Evolutionary conservation across 2,888 invertebrate species (phyloP).

Genomic region (Cerceris rybyensis): DNA sequence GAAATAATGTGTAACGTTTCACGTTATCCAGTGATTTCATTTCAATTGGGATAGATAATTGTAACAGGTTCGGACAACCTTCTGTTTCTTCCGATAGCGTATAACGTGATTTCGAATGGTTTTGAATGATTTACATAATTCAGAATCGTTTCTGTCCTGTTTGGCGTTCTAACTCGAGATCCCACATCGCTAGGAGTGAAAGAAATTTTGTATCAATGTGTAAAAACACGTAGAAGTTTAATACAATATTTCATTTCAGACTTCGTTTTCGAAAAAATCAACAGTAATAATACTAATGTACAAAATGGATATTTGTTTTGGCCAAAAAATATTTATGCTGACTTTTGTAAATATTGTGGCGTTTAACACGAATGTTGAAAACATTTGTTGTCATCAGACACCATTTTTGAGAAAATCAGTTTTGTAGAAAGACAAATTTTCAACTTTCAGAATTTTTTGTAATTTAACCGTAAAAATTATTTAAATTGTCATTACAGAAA

Average conservation of each 20-base stretch:
- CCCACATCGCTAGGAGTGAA: slow-evolving; percentile 32
- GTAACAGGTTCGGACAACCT: slow-evolving; percentile 48
- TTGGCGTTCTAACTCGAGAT: slow-evolving; percentile 49
- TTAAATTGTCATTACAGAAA: no score
- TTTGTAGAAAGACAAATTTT: no score
- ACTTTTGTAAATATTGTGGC: no score
- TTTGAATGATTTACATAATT: slow-evolving; percentile 33
- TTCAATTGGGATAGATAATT: slow-evolving; percentile 20
- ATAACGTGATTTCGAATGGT: slow-evolving; percentile 44
- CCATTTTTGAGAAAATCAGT: no score
- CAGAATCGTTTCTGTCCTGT: slow-evolving; percentile 52
- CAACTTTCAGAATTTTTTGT: no score
- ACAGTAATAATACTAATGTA: slow-evolving; percentile 4
- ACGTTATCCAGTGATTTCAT: no score
- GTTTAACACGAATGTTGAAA: no score
- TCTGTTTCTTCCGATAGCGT: slow-evolving; percentile 44
- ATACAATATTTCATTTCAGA: not conserved
- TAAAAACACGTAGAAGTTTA: not conserved
- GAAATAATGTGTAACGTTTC: no score
- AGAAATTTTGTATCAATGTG: not conserved
- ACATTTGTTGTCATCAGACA: not conserved
- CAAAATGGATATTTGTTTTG: not conserved
- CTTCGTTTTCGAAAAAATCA: not conserved
- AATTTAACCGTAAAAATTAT: no score
- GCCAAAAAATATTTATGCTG: not conserved